A percentile compares a stretch with the other conserved stretches of the same genome.
Evolutionary conservation across 2,113 vertebrate genomes (phyloP).

Genomic region (Amia ocellicauda): DNA sequence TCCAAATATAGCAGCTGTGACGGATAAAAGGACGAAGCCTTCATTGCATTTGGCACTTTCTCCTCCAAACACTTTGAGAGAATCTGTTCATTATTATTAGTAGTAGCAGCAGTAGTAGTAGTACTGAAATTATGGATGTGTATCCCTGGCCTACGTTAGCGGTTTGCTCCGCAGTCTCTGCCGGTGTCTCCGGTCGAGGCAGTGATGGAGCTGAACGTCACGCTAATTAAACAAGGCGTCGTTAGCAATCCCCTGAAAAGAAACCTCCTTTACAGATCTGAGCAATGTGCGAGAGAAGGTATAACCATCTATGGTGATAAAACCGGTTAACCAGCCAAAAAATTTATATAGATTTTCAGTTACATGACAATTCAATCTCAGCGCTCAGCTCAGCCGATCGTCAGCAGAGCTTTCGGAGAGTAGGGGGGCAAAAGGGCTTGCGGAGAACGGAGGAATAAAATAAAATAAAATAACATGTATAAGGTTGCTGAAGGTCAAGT

Average conservation of each 20-base stretch:
- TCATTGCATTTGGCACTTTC: no score
- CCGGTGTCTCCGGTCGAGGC: no score
- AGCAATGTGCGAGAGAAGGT: not conserved
- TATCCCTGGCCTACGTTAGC: no score
- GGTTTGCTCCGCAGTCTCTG: no score
- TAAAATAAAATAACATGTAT: not conserved
- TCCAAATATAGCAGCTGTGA: no score
- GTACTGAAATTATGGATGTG: no score
- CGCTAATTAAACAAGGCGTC: not conserved
- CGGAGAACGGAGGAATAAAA: not conserved
- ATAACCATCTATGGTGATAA: not conserved
- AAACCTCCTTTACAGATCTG: not conserved
- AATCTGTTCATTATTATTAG: no score
- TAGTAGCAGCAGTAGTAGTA: no score
- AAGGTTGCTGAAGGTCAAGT: not conserved
- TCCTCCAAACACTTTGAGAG: no score
- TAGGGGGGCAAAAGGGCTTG: not conserved
- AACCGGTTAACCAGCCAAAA: not conserved
- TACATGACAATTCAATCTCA: not conserved
- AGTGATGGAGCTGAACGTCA: no score
- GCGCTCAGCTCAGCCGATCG: not conserved
- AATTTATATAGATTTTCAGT: constrained; percentile 2
- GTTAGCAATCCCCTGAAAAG: not conserved
- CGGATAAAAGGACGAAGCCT: no score
- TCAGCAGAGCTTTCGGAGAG: not conserved